Evolutionary conservation across 1,140 invertebrate genomes (phyloP).

Genomic region (Pectinophora gossypiella): DNA sequence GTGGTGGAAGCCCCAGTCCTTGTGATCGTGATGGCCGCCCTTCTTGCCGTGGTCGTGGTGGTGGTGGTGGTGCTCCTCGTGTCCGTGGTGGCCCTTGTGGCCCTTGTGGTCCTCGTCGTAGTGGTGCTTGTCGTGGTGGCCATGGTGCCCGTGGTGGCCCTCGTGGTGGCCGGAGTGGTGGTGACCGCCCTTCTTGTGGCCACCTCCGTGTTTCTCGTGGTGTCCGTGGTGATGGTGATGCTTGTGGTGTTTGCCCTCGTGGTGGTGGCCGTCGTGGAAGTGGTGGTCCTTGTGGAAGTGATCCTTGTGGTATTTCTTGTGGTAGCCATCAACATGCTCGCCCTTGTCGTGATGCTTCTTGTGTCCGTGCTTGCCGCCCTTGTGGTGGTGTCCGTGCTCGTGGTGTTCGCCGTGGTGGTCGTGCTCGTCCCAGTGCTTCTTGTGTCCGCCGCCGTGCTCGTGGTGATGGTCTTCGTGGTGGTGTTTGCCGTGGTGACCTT

Average conservation of each 20-base stretch:
- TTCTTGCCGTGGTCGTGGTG: slow-evolving; percentile 81
- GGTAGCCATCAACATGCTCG: slow-evolving; percentile 78
- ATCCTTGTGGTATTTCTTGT: slow-evolving; percentile 82
- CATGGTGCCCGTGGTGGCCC: slow-evolving; percentile 78
- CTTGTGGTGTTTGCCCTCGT: slow-evolving; percentile 78
- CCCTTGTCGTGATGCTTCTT: slow-evolving; percentile 79
- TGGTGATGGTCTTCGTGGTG: slow-evolving; percentile 77
- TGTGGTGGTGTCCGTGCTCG: slow-evolving; percentile 79
- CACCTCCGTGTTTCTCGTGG: slow-evolving; percentile 75
- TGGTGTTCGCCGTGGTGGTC: slow-evolving; percentile 81
- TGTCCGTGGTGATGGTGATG: slow-evolving; percentile 77
- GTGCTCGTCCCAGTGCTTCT: slow-evolving; percentile 81
- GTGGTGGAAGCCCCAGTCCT: slow-evolving; percentile 77
- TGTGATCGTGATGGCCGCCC: slow-evolving; percentile 79
- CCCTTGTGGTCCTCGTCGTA: slow-evolving; percentile 76
- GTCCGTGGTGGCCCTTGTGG: slow-evolving; percentile 80
- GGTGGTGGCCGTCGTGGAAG: slow-evolving; percentile 80
- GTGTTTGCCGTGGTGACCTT: slow-evolving; percentile 80
- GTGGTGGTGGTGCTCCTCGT: slow-evolving; percentile 80
- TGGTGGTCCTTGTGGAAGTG: slow-evolving; percentile 84
- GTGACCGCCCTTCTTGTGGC: slow-evolving; percentile 78
- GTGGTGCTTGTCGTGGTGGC: slow-evolving; percentile 78
- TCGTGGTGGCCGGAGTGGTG: slow-evolving; percentile 78
- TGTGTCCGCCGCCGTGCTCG: slow-evolving; percentile 79
- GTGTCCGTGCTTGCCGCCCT: slow-evolving; percentile 78